A percentile compares a stretch with the other conserved stretches of the same genome.
Evolutionary conservation across 2,888 invertebrate species (phyloP).

Genomic region (Myathropa florea): DNA sequence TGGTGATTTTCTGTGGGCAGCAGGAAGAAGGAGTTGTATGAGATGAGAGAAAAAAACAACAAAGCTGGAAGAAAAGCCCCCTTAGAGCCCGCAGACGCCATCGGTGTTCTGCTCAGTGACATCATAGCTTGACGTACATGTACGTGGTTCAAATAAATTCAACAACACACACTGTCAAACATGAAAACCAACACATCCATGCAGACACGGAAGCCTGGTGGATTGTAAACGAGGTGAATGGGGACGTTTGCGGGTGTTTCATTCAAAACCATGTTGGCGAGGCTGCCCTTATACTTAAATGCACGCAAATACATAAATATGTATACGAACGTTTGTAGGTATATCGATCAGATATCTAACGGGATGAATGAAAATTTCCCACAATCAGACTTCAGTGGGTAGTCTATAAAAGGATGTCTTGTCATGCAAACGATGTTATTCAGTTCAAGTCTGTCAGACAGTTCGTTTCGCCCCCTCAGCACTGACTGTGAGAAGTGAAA

Average conservation of each 20-base stretch:
- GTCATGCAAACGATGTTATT: constrained; percentile 68
- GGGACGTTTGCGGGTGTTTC: constrained; percentile 59
- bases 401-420: constrained; percentile 73
- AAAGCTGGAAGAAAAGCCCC: constrained; percentile 18
- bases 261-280: constrained; percentile 62
- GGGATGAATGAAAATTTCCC: constrained; percentile 63
- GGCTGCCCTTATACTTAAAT: constrained; percentile 18
- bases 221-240: constrained; percentile 4
- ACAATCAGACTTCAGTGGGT: constrained; percentile 19
- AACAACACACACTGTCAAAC: constrained; percentile 10
- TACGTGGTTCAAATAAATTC: constrained; percentile 23
- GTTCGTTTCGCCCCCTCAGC: constrained; percentile 15
- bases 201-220: constrained; percentile 23
- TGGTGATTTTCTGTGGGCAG: background rate
- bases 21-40: background rate
- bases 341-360: constrained; percentile 19
- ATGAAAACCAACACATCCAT: background rate
- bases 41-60: background rate
- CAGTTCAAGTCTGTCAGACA: constrained; percentile 62
- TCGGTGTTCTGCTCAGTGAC: constrained; percentile 47
- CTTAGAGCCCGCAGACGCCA: constrained; percentile 39
- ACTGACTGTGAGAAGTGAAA: background rate
- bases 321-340: constrained; percentile 1
- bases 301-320: constrained; percentile 6
- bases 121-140: constrained; percentile 62